Conservation (phyloP, 2,113 vertebrate genomes). For the Dissostichus mawsoni region DNA sequence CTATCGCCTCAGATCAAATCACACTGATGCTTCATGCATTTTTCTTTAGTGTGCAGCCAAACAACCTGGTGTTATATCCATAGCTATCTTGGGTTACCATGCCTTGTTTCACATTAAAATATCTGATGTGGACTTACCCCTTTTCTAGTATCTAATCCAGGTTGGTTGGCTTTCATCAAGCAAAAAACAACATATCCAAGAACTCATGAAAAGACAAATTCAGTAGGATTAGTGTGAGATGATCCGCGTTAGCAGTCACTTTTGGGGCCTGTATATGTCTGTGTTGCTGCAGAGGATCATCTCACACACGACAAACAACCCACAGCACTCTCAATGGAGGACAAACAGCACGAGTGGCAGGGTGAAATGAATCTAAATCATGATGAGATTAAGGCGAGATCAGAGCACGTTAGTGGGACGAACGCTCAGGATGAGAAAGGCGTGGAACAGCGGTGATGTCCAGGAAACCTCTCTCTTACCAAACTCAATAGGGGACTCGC, state of each 20-base stretch:
- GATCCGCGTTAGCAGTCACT: conserved; percentile 24
- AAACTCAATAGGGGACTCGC: conserved; percentile 83
- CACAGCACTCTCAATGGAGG: conserved; percentile 58
- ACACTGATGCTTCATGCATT: conserved; percentile 68
- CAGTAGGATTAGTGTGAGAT: conserved; percentile 56
- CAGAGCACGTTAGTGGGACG: conserved; percentile 56
- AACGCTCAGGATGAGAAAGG: conserved; percentile 38
- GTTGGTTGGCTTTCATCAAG: conserved; percentile 1
- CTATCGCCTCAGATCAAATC: conserved; percentile 48
- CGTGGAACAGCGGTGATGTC: conserved; percentile 32
- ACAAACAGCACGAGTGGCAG: conserved; percentile 19
- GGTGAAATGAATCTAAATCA: conserved; percentile 51
- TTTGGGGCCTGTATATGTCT: not conserved
- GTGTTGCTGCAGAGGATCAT: conserved; percentile 11
- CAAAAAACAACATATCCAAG: conserved; percentile 2
- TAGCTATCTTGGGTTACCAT: conserved; percentile 5
- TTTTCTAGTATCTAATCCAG: not conserved
- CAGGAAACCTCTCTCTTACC: conserved; percentile 81
- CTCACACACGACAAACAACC: conserved; percentile 25
- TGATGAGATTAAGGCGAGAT: conserved; percentile 46
- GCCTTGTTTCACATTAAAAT: not conserved
- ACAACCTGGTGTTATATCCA: not conserved
- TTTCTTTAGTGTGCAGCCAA: not conserved
- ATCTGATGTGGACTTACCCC: not conserved
- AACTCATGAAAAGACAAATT: conserved; percentile 9